Percentiles rank a stretch among this genome's conserved stretches.
These are phyloP conservation scores for Mesoclemmys tuberculata DNA, from an alignment of 2,113 vertebrate genomes.

Conservation along the genomic window DNA sequence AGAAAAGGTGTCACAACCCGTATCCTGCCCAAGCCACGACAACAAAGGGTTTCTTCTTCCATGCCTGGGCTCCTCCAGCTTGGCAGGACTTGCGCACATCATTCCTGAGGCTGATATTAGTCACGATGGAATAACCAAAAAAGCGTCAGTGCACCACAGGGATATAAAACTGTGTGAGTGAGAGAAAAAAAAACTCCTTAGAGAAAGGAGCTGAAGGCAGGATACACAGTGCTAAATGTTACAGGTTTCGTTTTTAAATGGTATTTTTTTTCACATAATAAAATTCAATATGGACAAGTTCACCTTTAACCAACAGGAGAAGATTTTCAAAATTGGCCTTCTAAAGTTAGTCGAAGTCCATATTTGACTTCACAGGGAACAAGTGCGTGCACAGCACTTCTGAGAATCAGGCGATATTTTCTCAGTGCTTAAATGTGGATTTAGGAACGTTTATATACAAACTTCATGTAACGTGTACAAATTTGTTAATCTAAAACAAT, in stretches of 20 bases:
- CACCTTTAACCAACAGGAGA: neutral
- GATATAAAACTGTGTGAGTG: slow-evolving; percentile 17
- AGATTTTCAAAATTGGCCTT: neutral
- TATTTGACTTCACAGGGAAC: neutral
- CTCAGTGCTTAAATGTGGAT: neutral
- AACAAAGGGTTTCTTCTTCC: slow-evolving; percentile 24
- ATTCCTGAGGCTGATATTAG: slow-evolving; percentile 43
- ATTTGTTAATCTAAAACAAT: neutral
- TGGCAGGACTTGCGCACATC: slow-evolving; percentile 11
- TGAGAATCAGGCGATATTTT: slow-evolving; percentile 4
- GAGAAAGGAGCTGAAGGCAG: slow-evolving; percentile 56
- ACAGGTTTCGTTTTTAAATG: slow-evolving; percentile 14
- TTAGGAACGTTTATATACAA: neutral
- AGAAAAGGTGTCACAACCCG: slow-evolving; percentile 18
- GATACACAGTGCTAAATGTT: slow-evolving; percentile 49
- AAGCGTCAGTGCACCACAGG: neutral
- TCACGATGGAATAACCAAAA: slow-evolving; percentile 42
- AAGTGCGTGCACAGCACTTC: neutral
- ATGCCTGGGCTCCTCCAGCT: neutral
- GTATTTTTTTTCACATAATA: slow-evolving; percentile 33
- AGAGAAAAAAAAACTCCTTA: slow-evolving; percentile 17
- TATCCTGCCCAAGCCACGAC: neutral
- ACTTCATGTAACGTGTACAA: neutral
- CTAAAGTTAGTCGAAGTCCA: neutral
- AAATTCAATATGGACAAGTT: slow-evolving; percentile 17